Percentiles rank a stretch among this genome's conserved stretches.
Evolutionary conservation across 1,140 invertebrate species (phyloP).

Genomic region (Tetraneura akinire): DNA sequence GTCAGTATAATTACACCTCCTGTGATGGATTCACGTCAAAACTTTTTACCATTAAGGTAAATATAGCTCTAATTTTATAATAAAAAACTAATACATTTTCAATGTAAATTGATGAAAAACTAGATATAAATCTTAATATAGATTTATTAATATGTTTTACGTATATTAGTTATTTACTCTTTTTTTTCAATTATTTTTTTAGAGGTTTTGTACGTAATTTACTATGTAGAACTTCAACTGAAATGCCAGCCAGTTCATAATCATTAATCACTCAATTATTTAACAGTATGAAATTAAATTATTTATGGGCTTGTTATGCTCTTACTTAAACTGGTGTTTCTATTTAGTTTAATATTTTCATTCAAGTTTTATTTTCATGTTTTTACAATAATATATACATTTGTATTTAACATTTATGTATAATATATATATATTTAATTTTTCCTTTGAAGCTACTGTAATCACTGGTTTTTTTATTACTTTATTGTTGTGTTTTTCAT

Average conservation of each 20-base stretch:
- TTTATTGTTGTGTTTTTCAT: slow-evolving; percentile 18
- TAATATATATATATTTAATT: slow-evolving; percentile 30
- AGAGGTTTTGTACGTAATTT: slow-evolving; percentile 48
- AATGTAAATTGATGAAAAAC: not conserved
- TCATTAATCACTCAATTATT: not conserved
- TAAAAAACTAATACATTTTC: too few relatives aligned
- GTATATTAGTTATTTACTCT: not conserved
- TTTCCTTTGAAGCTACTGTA: slow-evolving; percentile 49
- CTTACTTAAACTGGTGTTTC: slow-evolving; percentile 43
- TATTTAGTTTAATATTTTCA: slow-evolving; percentile 33
- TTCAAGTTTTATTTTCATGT: slow-evolving; percentile 27
- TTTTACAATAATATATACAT: not conserved
- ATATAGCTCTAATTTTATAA: not conserved
- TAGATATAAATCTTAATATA: not conserved
- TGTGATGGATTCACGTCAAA: slow-evolving; percentile 17
- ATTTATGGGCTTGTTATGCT: not conserved
- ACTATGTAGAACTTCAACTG: slow-evolving; percentile 33
- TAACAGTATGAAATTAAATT: slow-evolving; percentile 13
- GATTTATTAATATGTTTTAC: not conserved
- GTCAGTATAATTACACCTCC: slow-evolving; percentile 39
- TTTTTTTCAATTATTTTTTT: not conserved
- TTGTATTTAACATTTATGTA: too few relatives aligned
- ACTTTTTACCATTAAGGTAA: slow-evolving; percentile 41
- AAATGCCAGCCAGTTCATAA: slow-evolving; percentile 43
- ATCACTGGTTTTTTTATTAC: slow-evolving; percentile 44